Evolutionary conservation across 2,797 vertebrate genomes (phyloP).

Genomic region (Alectoris magna): DNA sequence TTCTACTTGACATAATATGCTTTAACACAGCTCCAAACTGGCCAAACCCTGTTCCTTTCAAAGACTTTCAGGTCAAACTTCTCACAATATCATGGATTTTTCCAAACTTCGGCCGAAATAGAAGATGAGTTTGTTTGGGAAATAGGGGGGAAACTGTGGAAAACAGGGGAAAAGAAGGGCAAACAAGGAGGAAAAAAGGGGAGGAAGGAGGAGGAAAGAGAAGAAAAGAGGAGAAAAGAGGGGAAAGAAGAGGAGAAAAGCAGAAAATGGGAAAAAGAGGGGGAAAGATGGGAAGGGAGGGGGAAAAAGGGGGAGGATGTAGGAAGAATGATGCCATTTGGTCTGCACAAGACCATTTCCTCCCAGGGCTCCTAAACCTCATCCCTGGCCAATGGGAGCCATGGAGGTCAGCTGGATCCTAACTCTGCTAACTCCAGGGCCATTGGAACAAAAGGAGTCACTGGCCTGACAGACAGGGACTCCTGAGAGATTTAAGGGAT

Average conservation of each 20-base stretch:
- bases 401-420: background rate
- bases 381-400: background rate
- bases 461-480: background rate
- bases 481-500: background rate
- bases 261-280: no score
- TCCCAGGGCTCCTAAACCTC: background rate
- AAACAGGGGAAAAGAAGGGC: no score
- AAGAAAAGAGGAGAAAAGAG: no score
- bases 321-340: background rate
- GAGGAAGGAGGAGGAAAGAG: no score
- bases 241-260: no score
- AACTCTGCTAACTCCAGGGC: background rate
- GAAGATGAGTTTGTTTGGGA: background rate
- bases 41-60: background rate
- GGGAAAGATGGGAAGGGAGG: no score
- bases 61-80: fast-evolving
- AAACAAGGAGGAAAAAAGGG: no score
- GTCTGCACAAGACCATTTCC: background rate
- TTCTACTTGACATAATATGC: background rate
- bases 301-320: background rate
- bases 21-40: background rate
- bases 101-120: fast-evolving
- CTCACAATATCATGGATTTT: background rate
- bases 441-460: background rate
- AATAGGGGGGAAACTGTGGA: no score